Base-by-base conservation (phyloP, 2,797 vertebrate genomes). In the Micropoecilia bifurca region DNA sequence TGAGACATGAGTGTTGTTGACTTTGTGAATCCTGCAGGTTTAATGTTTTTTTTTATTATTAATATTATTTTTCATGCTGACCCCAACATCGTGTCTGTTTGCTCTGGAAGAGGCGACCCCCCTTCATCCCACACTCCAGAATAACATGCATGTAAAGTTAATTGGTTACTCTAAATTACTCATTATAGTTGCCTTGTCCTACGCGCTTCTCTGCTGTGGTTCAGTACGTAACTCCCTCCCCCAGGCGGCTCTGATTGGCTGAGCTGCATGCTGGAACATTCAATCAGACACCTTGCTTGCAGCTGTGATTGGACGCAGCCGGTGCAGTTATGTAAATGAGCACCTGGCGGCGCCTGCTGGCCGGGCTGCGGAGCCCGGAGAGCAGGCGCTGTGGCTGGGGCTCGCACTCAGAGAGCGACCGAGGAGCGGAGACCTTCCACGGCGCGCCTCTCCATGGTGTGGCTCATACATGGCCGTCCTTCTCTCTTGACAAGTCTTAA, bases 281-380 rank as follows among this genome's bases (percentile, higher is more conserved):
- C 73, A 91, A 94, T 91, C 75, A 89, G 83, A 79, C 93, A 94
- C 94, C 93, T 94, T 93, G 91, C 92, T 87, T 83, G 0, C 73
- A 0, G 69, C 80, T 73, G 80, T 90, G 92, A 96, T 96, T 96
- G 96, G 96, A 75, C 85, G 3, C 85, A 90, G 89, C 90, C 91
- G 83, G 94, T 95, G 92, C 94, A 92, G 95, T 91, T 95, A 96
- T 96, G 96, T 90, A 96, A 96, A 96, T 96, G 95, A 96, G 95
- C 96, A 96, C 95, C 95, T 96, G 96, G 96, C 93, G 90, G 95
- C 82, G 93, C 92, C 92, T 85, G 93, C 90, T 83, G 89, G 89
- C 76, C 89, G 80, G 81, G 86, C 86, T 84, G 89, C 66, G 8
- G 76, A 88, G 74, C 80, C 77, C 61, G 82, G 80, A 78, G 71